Conservation (phyloP, 2,797 vertebrate species). For the Rhinella marina region DNA sequence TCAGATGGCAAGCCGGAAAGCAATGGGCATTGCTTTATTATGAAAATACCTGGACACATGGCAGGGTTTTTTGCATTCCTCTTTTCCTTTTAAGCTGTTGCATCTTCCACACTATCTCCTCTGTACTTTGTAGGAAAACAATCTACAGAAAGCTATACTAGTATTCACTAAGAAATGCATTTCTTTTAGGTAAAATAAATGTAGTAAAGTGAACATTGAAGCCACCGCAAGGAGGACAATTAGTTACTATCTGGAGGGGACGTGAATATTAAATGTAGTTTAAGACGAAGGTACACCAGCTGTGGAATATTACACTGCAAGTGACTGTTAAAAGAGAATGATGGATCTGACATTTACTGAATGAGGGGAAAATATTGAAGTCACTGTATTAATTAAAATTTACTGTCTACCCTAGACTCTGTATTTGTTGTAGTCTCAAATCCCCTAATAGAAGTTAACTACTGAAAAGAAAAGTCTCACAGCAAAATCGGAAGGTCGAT, state of each 20-base stretch:
- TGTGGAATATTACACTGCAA: no score
- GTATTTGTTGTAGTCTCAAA: no score
- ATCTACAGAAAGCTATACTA: conserved; percentile 9
- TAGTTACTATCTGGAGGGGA: conserved; percentile 49
- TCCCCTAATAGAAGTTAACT: no score
- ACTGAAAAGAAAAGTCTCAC: no score
- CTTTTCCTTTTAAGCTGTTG: not conserved
- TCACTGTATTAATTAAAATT: no score
- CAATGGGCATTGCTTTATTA: conserved; percentile 10
- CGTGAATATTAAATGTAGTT: conserved; percentile 54
- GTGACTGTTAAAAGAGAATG: not conserved
- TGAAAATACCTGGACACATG: conserved; percentile 24
- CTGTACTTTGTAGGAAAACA: conserved; percentile 4
- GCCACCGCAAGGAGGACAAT: not conserved
- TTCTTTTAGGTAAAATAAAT: conserved; percentile 37
- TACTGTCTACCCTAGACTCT: no score
- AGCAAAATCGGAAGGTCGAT: no score
- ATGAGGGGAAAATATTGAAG: no score
- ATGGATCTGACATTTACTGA: no score
- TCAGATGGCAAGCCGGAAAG: conserved; percentile 22
- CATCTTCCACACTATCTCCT: not conserved
- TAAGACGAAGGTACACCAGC: conserved; percentile 27
- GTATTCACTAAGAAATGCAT: not conserved
- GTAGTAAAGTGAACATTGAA: conserved; percentile 29
- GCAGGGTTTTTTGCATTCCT: conserved; percentile 18